Evolutionary conservation across 2,888 invertebrate species (phyloP), one percentile per base, ranked within the genome.

Genomic region (Agrotis clavis): DNA sequence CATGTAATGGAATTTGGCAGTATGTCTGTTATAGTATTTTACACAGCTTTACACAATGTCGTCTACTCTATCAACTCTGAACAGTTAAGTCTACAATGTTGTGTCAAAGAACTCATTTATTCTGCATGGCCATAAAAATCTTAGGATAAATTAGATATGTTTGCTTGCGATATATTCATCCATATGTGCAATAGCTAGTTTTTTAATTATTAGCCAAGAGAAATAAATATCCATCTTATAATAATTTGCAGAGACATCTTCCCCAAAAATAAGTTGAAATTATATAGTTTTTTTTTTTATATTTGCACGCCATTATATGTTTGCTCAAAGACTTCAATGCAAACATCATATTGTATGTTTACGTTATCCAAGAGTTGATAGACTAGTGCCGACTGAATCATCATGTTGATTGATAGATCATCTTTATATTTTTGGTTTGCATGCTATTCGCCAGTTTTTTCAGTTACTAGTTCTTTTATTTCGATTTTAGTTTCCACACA

Each of bases 61-160:
- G 71, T 74, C 67, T 65, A 71, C 76, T 80, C 73, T 75, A 77
- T 76, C 79, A 77, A 82, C 74, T 78, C 62, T 18, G 14, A 56
- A 84, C 84, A 83, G 79, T 79, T 83, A 81, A 83, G 64, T 86
- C 73, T 74, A 63, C 77, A 60, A 41, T 53, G 21, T 65, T 48
- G 68, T 79, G 79, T 77, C 82, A 80, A 86, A 78, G 76, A 80
- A 79, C 82, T 77, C 59, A 16, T 53, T 47, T 4, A 66, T 66
- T 77, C 51, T 68, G 56, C 56, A 64, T 21, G 21, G 35, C 54
- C 50, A 63, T 66, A 77, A 80, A 74, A 76, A 68, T 51, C 41
- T 50, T 62, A 9, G 45, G 18, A 65, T 63, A 64, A 67, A 80
- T 67, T 63, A 61, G 62, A 53, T 60, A 13, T 83, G 19, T 74